Evolutionary conservation across 1,140 invertebrate genomes (phyloP), one percentile per base, ranked within the genome.

Genomic region (Armadillidium nasatum): DNA sequence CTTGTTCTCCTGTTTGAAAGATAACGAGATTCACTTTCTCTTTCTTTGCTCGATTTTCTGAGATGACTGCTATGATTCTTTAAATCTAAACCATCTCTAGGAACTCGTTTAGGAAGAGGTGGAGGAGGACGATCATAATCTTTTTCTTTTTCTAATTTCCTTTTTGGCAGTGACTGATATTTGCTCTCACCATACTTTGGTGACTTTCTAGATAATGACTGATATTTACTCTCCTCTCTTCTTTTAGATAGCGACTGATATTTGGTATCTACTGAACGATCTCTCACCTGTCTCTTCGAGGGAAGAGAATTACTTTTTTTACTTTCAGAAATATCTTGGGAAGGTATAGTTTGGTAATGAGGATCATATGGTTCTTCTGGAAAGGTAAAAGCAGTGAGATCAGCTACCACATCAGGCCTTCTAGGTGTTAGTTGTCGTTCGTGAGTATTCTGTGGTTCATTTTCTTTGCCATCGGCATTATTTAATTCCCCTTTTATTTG

Each of bases 111-210:
- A 15, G 50, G 50, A 60, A 60, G 50, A 19, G 50, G 50, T 3
- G 50, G 50, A 13, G 50, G 50, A 15, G 50, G 50, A 15, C 50
- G 50, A 60, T 60, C 50, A 60, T 60, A 60, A 60, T 60, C 50
- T 19, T 60, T 60, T 15, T 60, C 50, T 60, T 60, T 60, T 60
- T 60, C 50, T 60, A 60, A 13, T 33, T 66, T 76, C 13, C 75
- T 70, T 44, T 76, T 76, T 44, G 79, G 77, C 54, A 72, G 50
- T 23, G 79, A 68, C 23, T 76, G 79, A 46, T 76, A 75, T 72
- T 80, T 80, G n/a, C 54, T 45, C 7, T 80, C 79, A 0, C 3
- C 45, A 13, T 80, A 76, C 19, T 76, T 78, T n/a, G 73, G 71
- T 45, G 46, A 68, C 70, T 76, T 72, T 19, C 69, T 76, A 0